Evolutionary conservation across 2,888 invertebrate genomes (phyloP).

Genomic region (Taphrorychus bicolor): DNA sequence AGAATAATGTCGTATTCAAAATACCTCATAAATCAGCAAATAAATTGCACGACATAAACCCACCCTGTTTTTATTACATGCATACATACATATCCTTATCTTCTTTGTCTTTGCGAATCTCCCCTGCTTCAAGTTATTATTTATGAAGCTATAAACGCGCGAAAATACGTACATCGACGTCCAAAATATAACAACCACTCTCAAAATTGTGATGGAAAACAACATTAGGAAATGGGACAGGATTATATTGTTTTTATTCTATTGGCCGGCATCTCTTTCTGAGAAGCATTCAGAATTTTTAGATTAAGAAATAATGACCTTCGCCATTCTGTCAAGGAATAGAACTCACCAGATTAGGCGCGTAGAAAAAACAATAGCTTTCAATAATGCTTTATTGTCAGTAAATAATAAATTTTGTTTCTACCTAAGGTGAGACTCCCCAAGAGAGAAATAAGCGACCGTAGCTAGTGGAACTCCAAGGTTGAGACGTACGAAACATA

Average conservation of each 20-base stretch:
- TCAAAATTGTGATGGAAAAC: constrained; percentile 13
- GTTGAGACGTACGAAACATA: too few relatives aligned
- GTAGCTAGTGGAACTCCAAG: too few relatives aligned
- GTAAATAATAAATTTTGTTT: too few relatives aligned
- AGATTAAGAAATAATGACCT: too few relatives aligned
- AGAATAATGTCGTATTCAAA: background rate
- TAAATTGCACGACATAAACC: constrained; percentile 22
- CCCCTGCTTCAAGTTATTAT: constrained; percentile 28
- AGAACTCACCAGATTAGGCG: too few relatives aligned
- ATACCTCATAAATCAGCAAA: constrained; percentile 14
- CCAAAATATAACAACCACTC: constrained; percentile 17
- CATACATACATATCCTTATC: constrained; percentile 30
- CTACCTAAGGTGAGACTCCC: too few relatives aligned
- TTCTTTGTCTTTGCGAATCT: constrained; percentile 27
- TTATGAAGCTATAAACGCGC: constrained; percentile 25
- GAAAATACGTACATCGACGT: constrained; percentile 20
- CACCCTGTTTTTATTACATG: constrained; percentile 24
- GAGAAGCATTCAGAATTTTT: too few relatives aligned
- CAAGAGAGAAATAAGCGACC: too few relatives aligned
- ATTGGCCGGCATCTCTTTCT: too few relatives aligned
- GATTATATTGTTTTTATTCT: background rate
- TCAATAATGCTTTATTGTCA: too few relatives aligned
- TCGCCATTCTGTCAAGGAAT: too few relatives aligned
- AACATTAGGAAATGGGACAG: background rate
- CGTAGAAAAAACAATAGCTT: too few relatives aligned